phyloP scores from a whole-genome alignment of 2,888 invertebrate genomes.

The Tenthredo notha region DNA sequence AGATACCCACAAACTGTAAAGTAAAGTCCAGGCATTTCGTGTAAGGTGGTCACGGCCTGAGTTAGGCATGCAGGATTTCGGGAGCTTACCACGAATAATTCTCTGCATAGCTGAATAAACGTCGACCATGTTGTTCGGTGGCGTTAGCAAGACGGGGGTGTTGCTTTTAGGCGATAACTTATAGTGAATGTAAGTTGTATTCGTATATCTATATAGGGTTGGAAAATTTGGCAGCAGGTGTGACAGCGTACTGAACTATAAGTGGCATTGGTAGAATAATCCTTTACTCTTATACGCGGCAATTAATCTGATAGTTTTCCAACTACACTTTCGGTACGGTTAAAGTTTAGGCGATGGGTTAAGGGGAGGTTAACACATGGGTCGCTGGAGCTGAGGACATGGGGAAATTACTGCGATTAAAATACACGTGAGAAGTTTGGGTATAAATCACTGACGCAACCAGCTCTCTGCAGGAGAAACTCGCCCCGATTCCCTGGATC shows the following conservation, averaged over 20 bases:
- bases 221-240: slow-evolving; percentile 43
- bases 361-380: slow-evolving; percentile 15
- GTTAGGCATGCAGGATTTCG: not conserved
- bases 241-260: slow-evolving; percentile 4
- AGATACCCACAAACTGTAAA: not conserved
- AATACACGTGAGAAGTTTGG: slow-evolving; percentile 30
- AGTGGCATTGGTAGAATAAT: slow-evolving; percentile 6
- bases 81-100: slow-evolving; percentile 8
- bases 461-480: not conserved
- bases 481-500: slow-evolving; percentile 15
- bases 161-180: not conserved
- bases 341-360: slow-evolving; percentile 17
- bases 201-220: not conserved
- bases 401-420: slow-evolving; percentile 42
- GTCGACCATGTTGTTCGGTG: not conserved
- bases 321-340: slow-evolving; percentile 18
- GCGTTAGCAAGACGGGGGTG: not conserved
- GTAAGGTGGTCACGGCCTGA: not conserved
- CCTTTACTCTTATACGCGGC: not conserved
- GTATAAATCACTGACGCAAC: slow-evolving; percentile 30
- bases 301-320: slow-evolving; percentile 40
- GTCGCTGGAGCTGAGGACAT: slow-evolving; percentile 14
- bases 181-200: slow-evolving; percentile 2
- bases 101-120: not conserved
- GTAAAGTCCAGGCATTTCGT: slow-evolving; percentile 14